Evolutionary conservation across 2,113 vertebrate genomes (phyloP).

Genomic region (Tyto alba): DNA sequence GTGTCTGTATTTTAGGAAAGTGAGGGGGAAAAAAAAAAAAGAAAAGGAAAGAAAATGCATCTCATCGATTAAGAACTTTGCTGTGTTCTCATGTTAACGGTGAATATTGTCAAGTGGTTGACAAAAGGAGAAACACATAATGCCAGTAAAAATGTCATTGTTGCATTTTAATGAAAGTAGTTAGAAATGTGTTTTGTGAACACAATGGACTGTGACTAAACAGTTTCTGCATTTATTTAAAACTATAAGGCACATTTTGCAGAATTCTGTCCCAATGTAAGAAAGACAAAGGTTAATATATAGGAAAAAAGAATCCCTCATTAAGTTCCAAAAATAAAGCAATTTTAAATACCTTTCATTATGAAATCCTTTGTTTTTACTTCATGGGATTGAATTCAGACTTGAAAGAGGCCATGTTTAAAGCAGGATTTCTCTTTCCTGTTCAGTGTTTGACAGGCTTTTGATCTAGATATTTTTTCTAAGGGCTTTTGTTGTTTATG

Average conservation of each 20-base stretch:
- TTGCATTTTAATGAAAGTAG: neutral
- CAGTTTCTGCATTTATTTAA: neutral
- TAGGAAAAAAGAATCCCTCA: slow-evolving; percentile 24
- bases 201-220: neutral
- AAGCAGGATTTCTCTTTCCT: slow-evolving; percentile 69
- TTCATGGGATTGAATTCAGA: slow-evolving; percentile 63
- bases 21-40: neutral
- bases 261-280: neutral
- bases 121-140: neutral
- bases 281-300: slow-evolving; percentile 18
- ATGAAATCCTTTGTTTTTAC: slow-evolving; percentile 68
- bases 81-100: neutral
- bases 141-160: neutral
- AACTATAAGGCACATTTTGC: neutral
- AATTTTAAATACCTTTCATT: slow-evolving; percentile 65
- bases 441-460: slow-evolving; percentile 67
- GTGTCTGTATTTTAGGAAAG: neutral
- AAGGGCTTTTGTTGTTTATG: slow-evolving; percentile 68
- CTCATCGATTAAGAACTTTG: neutral
- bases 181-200: neutral
- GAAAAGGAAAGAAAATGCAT: neutral
- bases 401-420: slow-evolving; percentile 70
- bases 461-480: slow-evolving; percentile 70
- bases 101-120: neutral
- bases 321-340: slow-evolving; percentile 59